phyloP scores from a whole-genome alignment of 2,113 vertebrate species.

The Cephalopterus ornatus region DNA sequence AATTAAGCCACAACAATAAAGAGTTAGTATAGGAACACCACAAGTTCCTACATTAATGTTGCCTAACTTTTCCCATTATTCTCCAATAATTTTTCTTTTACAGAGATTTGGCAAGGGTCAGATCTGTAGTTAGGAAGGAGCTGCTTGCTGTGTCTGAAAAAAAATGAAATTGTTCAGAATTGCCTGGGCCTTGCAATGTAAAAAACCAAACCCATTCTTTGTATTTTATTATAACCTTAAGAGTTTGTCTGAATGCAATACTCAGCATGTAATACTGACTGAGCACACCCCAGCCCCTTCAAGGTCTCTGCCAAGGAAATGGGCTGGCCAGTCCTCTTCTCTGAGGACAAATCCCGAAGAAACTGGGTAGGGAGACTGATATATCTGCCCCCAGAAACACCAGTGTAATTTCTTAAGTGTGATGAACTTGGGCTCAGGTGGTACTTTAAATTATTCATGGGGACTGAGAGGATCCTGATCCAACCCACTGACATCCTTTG shows the following conservation, averaged over 20 bases:
- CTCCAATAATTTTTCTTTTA: background rate
- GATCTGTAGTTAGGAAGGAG: background rate
- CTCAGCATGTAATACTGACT: background rate
- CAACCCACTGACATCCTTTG: background rate
- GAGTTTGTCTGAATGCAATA: background rate
- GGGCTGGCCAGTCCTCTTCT: background rate
- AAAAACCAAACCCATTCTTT: background rate
- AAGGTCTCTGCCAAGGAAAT: background rate
- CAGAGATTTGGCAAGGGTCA: background rate
- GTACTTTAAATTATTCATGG: background rate
- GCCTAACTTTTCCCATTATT: background rate
- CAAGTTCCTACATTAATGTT: background rate
- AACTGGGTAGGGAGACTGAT: background rate
- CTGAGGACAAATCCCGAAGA: background rate
- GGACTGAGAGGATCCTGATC: background rate
- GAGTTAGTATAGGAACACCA: background rate
- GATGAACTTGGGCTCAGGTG: background rate
- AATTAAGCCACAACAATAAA: background rate
- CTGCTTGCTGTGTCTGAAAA: background rate
- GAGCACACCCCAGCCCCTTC: background rate
- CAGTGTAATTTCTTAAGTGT: background rate
- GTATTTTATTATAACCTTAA: background rate
- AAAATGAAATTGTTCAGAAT: background rate
- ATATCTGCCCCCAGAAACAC: background rate
- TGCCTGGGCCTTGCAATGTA: background rate